Percentiles rank a stretch among this genome's conserved stretches.
Evolutionary conservation across 2,113 vertebrate species (phyloP).

Genomic region (Cyprinodon tularosa): DNA sequence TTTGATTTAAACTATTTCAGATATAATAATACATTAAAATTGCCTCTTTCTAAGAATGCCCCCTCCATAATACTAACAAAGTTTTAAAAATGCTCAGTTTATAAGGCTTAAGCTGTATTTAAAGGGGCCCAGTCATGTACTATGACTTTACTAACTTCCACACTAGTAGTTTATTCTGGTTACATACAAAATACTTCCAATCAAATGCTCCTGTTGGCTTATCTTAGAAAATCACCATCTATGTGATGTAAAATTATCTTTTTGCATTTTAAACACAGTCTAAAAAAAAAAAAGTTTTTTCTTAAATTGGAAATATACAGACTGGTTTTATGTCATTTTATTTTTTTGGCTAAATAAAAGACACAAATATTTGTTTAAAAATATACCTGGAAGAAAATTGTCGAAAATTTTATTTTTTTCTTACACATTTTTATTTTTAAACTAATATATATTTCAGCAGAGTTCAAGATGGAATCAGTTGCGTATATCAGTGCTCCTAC

Average conservation of each 20-base stretch:
- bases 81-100: background rate
- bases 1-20: background rate
- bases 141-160: too few species aligned
- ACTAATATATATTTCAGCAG: background rate
- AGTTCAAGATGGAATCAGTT: background rate
- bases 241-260: too few species aligned
- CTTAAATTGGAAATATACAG: too few species aligned
- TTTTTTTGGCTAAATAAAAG: too few species aligned
- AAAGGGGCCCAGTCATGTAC: background rate
- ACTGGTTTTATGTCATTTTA: too few species aligned
- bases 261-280: too few species aligned
- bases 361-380: background rate
- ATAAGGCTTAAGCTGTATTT: background rate
- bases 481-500: background rate
- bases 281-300: too few species aligned
- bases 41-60: background rate
- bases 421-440: background rate
- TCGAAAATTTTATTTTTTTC: background rate
- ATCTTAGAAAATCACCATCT: too few species aligned
- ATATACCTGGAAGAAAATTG: too few species aligned
- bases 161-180: too few species aligned
- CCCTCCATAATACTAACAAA: background rate
- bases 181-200: too few species aligned
- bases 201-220: too few species aligned
- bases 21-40: background rate